A percentile compares a stretch with the other conserved stretches of the same genome.
Evolutionary conservation across 2,888 invertebrate genomes (phyloP).

Genomic region (Spodoptera exigua): DNA sequence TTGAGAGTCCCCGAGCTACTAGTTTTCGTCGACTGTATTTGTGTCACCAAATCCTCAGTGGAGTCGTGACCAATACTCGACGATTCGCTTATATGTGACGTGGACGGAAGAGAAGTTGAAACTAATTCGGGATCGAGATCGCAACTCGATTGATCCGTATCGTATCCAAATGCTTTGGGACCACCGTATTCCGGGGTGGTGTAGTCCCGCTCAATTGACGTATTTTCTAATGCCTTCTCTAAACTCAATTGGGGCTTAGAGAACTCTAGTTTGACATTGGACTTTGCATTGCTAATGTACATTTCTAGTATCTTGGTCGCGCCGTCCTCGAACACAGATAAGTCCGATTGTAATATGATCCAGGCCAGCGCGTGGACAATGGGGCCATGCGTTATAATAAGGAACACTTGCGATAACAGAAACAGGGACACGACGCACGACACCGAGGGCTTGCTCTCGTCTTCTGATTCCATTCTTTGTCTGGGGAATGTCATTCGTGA

Average conservation of each 20-base stretch:
- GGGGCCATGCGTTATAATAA: conserved; percentile 97
- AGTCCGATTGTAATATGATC: conserved; percentile 96
- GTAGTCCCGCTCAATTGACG: conserved; percentile 83
- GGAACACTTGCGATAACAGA: conserved; percentile 97
- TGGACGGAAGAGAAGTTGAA: conserved; percentile 85
- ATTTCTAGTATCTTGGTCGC: conserved; percentile 91
- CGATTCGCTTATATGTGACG: conserved; percentile 86
- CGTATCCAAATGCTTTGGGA: conserved; percentile 78
- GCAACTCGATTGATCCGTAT: conserved; percentile 86
- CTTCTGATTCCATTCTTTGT: conserved; percentile 84
- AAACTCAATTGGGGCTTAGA: conserved; percentile 93
- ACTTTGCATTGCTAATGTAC: conserved; percentile 89
- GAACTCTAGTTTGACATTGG: conserved; percentile 90
- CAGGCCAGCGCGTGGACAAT: conserved; percentile 97
- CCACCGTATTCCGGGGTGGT: conserved; percentile 83
- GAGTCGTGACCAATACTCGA: conserved; percentile 86
- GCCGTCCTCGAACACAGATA: conserved; percentile 91
- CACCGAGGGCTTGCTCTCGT: conserved; percentile 92
- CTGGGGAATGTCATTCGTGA: conserved; percentile 76
- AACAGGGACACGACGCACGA: conserved; percentile 97
- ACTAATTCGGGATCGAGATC: conserved; percentile 86
- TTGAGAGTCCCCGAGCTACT: conserved; percentile 59
- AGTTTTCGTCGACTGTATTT: conserved; percentile 73
- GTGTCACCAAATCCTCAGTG: conserved; percentile 84
- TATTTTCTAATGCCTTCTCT: conserved; percentile 92